phyloP scores from a whole-genome alignment of 2,113 vertebrate genomes.

The Ammodytes marinus region DNA sequence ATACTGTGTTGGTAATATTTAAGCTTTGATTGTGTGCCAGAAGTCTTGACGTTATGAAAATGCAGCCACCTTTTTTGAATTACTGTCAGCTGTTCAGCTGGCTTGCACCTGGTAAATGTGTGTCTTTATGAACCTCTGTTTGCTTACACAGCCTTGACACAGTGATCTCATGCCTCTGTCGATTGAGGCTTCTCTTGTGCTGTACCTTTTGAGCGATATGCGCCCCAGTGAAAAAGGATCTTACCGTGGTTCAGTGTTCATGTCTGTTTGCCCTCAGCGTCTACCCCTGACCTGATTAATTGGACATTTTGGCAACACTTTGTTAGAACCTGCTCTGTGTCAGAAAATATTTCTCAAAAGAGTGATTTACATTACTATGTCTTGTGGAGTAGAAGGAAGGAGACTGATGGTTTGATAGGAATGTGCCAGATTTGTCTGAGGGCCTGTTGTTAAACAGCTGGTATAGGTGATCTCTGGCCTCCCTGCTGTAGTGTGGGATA shows the following conservation, averaged over 20 bases:
- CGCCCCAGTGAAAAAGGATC: neutral
- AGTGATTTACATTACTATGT: conserved; percentile 9
- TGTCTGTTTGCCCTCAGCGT: conserved; percentile 5
- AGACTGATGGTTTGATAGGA: neutral
- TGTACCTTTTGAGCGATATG: conserved; percentile 3
- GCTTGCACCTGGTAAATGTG: neutral
- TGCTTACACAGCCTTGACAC: neutral
- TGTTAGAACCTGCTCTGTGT: conserved; percentile 17
- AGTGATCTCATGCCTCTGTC: conserved; percentile 5
- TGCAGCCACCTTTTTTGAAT: neutral
- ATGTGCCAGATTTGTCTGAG: conserved; percentile 21
- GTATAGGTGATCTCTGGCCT: conserved; percentile 56
- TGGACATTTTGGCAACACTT: conserved; percentile 19
- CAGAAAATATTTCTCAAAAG: conserved; percentile 10
- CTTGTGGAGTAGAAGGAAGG: neutral
- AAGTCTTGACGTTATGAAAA: neutral
- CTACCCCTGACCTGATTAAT: conserved; percentile 18
- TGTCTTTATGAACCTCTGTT: neutral
- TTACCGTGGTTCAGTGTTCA: conserved; percentile 15
- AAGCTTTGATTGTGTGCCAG: neutral
- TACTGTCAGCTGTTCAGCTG: neutral
- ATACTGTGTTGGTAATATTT: neutral
- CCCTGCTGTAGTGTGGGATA: conserved; percentile 28
- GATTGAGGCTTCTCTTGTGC: neutral
- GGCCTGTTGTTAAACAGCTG: conserved; percentile 52